Conservation (phyloP, 2,113 vertebrate species). For the Daboia siamensis region DNA sequence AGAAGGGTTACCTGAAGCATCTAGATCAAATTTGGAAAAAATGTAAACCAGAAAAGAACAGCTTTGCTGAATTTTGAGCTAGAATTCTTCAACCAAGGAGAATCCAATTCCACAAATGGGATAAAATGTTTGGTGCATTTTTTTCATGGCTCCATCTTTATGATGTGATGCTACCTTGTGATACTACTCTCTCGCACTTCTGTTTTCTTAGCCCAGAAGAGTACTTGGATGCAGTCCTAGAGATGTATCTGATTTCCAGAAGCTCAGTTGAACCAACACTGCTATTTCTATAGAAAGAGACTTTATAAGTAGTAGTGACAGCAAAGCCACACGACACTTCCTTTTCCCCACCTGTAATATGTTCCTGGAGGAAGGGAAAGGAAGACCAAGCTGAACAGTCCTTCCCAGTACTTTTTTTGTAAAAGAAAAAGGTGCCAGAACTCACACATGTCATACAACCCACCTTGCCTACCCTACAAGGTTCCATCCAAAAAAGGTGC, state of each 20-base stretch:
- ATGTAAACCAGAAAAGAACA: not conserved
- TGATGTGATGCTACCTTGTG: not conserved
- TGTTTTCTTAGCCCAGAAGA: not conserved
- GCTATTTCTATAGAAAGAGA: not conserved
- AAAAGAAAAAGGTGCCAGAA: too few species aligned
- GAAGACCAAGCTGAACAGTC: not conserved
- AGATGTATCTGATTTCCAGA: slow-evolving; percentile 20
- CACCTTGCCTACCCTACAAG: too few species aligned
- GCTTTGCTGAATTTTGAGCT: not conserved
- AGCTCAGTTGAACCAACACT: not conserved
- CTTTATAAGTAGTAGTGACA: not conserved
- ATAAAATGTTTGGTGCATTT: not conserved
- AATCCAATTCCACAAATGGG: not conserved
- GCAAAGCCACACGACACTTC: not conserved
- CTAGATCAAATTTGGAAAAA: not conserved
- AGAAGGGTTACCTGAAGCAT: not conserved
- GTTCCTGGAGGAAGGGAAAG: not conserved
- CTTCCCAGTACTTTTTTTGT: not conserved
- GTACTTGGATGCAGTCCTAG: not conserved
- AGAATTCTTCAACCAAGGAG: not conserved
- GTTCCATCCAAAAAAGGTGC: too few species aligned
- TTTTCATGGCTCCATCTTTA: not conserved
- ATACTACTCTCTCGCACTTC: not conserved
- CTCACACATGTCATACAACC: too few species aligned
- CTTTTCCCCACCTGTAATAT: not conserved